Evolutionary conservation across 2,113 vertebrate genomes (phyloP), one percentile per base, ranked within the genome.

Genomic region (Noctilio leporinus): DNA sequence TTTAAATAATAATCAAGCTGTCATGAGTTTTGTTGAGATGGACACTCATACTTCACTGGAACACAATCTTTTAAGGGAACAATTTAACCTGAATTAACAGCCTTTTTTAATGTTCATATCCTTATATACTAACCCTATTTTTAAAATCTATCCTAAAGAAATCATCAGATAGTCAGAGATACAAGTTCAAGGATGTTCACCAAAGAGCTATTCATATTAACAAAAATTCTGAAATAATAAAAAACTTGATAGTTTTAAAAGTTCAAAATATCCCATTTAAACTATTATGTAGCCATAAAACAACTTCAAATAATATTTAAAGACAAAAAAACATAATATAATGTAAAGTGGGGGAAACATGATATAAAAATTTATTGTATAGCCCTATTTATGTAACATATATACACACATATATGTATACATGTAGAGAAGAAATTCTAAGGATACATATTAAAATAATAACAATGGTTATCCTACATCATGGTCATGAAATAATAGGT

Each of bases 211-310:
- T n/a, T 82, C 40, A 77, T 43, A 19, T 53, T 51, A 95, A 40
- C 33, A 89, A 91, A 94, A 91, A 81, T 59, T 93, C 38, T 93
- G 65, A 93, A 92, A 78, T 73, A 82, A 92, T 3, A 38, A 89
- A 83, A 84, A 89, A 16, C 0, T n/a, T n/a, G 73, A 84, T 84
- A n/a, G 62, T 33, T 62, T 28, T 35, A 86, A 73, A 94, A 93
- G 51, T 28, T 73, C 57, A 86, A 86, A 86, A 38, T 53, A 94
- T 38, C 28, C 35, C 93, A 45, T 69, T 91, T 91, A 88, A 19
- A 82, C n/a, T 47, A 72, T 40, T 53, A 73, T 35, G 1, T 73
- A 94, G 38, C n/a, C 76, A 94, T 49, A 73, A 93, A 88, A 86
- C 70, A 30, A 77, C 24, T 76, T 91, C 24, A 91, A 90, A 78